phyloP scores from a whole-genome alignment of 2,888 invertebrate genomes.

The Meganola albula region DNA sequence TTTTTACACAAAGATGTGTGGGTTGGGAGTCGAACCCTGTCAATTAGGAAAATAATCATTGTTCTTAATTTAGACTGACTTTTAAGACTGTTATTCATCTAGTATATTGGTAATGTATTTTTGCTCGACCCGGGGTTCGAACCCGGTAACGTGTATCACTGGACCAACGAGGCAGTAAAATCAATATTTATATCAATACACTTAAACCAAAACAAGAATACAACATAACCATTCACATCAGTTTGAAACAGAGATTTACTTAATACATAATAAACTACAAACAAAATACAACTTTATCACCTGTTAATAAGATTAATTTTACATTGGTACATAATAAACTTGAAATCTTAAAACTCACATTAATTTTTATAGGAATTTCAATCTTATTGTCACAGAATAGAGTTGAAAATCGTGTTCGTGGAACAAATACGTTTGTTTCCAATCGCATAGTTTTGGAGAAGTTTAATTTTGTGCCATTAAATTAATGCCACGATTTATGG shows the following conservation, averaged over 20 bases:
- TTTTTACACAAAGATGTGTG: no score
- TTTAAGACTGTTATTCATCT: no score
- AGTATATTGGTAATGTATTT: no score
- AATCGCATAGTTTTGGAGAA: constrained; percentile 80
- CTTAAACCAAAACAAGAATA: constrained; percentile 31
- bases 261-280: constrained; percentile 40
- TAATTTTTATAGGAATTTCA: not conserved
- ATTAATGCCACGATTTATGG: constrained; percentile 75
- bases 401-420: no score
- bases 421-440: constrained; percentile 56
- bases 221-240: constrained; percentile 62
- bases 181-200: no score
- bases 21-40: no score
- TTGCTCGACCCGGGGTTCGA: no score
- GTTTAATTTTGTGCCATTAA: constrained; percentile 73
- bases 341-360: constrained; percentile 5
- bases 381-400: constrained; percentile 4
- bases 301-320: constrained; percentile 55
- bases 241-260: constrained; percentile 64
- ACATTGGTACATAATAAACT: no score
- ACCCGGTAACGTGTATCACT: no score
- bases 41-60: no score
- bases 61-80: no score
- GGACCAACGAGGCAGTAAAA: no score
- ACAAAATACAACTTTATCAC: constrained; percentile 33